Conservation (phyloP, 2,888 invertebrate genomes). For the Stenchaetothrips biformis region DNA sequence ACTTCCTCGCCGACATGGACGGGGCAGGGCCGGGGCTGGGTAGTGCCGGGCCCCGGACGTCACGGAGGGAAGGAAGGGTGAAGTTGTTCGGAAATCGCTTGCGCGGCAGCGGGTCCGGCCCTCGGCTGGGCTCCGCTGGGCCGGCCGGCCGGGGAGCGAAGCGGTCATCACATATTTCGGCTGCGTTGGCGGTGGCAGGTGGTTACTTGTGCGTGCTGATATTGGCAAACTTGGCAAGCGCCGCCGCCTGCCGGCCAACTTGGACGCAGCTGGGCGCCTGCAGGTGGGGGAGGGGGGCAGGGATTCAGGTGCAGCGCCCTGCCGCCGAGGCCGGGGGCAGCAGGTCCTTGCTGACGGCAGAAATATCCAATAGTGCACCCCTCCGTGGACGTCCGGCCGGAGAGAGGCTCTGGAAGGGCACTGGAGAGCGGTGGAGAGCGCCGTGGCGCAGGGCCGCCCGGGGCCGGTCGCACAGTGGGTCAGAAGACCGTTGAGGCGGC, state of each 20-base stretch:
- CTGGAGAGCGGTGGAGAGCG: background rate
- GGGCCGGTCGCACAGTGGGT: background rate
- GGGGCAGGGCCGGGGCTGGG: background rate
- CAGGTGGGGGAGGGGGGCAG: background rate
- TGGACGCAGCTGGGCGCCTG: background rate
- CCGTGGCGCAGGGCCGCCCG: background rate
- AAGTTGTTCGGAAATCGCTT: constrained; percentile 9
- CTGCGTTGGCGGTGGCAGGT: background rate
- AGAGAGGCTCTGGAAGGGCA: background rate
- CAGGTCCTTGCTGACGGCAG: background rate
- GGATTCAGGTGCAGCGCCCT: background rate
- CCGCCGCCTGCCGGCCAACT: background rate
- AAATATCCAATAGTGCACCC: constrained; percentile 4
- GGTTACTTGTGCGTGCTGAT: constrained; percentile 22
- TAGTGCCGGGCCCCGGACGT: background rate
- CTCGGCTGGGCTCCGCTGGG: background rate
- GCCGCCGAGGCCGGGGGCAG: background rate
- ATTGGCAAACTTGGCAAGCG: constrained; percentile 14
- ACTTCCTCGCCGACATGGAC: background rate
- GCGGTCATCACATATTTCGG: constrained; percentile 16
- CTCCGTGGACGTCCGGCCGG: background rate
- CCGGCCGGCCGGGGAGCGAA: no score
- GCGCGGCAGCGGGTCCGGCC: background rate
- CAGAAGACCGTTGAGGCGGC: no score
- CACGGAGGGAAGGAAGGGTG: background rate